Evolutionary conservation across 2,797 vertebrate species (phyloP), one percentile per base, ranked within the genome.

Genomic region (Pelodytes ibericus): DNA sequence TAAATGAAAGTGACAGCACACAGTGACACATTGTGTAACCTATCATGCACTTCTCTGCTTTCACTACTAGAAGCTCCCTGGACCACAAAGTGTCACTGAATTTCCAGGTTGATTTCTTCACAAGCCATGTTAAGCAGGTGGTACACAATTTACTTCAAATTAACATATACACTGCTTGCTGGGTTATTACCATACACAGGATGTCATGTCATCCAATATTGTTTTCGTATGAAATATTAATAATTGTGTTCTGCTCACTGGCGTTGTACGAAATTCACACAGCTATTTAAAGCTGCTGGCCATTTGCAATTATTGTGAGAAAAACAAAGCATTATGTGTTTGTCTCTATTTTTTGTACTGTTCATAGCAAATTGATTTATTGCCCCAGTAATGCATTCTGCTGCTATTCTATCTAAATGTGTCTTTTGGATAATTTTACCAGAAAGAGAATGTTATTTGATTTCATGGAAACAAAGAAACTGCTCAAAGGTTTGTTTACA

Each of bases 1-100:
- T 86, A 84, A 85, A 83, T 84, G 83, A 85, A 83, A 83, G 83
- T 78, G 82, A 82, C 74, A 72, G 75, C 72, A 83, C 82, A 83
- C 79, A n/a, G n/a, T 75, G 71, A 72, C 72, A 2, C 24, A 59
- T 82, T 86, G 84, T 25, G 68, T 83, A 85, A 85, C 0, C 0
- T 47, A 77, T 76, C 67, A 80, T 79, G 31, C 53, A 84, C 80
- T 80, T 80, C 81, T 79, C 8, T 71, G 81, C 72, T 76, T 66
- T 75, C 80, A 67, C 62, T 64, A 57, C 72, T 74, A 3, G 74
- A 80, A 74, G 65, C 67, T 53, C 26, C 0, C 0, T 15, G 22
- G 64, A 53, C 26, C n/a, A 13, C 44, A 31, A 26, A 51, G 18
- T 56, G 49, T 69, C 30, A 56, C 7, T 51, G 25, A 4, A 15